These are phyloP conservation scores for Caerostris darwini DNA, from an alignment of 1,140 invertebrate species.

Conservation along the genomic window DNA sequence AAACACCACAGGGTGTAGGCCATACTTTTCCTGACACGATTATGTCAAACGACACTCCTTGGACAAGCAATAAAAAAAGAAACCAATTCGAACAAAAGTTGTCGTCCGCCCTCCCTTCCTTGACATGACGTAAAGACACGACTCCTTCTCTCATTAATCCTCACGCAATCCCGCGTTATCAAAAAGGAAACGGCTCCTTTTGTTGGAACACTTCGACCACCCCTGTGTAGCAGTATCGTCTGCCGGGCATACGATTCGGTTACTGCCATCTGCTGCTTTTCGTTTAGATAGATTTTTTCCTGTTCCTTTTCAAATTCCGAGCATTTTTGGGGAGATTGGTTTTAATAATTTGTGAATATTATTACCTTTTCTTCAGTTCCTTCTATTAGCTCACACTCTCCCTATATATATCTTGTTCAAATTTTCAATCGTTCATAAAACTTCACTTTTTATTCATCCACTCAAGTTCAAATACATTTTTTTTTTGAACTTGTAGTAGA, in stretches of 20 bases:
- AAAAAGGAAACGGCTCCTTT: conserved; percentile 5
- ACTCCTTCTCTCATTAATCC: conserved; percentile 18
- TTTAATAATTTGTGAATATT: background rate
- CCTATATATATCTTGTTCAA: too few relatives aligned
- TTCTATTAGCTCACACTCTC: too few relatives aligned
- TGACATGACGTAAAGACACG: conserved; percentile 9
- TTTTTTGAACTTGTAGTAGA: too few relatives aligned
- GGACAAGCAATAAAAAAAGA: background rate
- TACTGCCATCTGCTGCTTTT: conserved; percentile 8
- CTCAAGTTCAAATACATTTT: too few relatives aligned
- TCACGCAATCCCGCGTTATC: background rate
- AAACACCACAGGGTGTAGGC: background rate
- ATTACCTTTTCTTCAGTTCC: background rate
- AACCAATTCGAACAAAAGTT: background rate
- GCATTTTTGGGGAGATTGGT: background rate
- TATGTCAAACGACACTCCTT: background rate
- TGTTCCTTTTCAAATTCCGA: background rate
- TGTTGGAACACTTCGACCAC: background rate
- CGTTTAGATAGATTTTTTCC: too few relatives aligned
- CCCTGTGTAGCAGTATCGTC: background rate
- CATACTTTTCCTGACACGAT: background rate
- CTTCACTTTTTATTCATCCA: too few relatives aligned
- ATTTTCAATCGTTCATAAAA: too few relatives aligned
- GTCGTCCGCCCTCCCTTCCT: background rate
- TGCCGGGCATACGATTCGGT: background rate